Evolutionary conservation across 2,113 vertebrate species (phyloP), one percentile per base, ranked within the genome.

Genomic region (Lichenostomus cassidix): DNA sequence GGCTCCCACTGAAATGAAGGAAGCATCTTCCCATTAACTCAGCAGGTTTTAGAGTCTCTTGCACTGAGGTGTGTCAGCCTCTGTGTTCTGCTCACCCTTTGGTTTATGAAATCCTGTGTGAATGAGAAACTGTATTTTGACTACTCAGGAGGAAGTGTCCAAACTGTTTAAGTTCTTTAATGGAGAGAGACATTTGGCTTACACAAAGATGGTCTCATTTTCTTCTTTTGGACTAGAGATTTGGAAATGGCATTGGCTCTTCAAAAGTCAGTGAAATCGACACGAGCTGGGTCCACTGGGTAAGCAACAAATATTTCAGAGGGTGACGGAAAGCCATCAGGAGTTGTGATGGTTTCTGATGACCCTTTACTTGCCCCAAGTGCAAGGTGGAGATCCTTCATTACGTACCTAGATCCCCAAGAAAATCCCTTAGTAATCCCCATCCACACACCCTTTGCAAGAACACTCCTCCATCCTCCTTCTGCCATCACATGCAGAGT

Each of bases 401-500:
- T 69, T 77, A 39, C 39, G 11, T 13, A 93, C 83, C 62, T 60
- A 65, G 77, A 87, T 91, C 41, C 59, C 33, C 65, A 70, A 65
- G 84, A n/a, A 52, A 85, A 80, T 93, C 83, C 80, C 67, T 92
- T 65, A 84, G 52, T 50, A 82, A 96, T 90, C 95, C 76, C n/a
- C 56, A 75, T 63, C 65, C 77, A 83, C 62, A 33, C 68, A 28
- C n/a, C 70, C 29, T 27, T 8, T 22, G 91, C 70, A 88, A 47
- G 71, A 59, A 73, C 20, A 3, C 31, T 71, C 70, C 62, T 87
- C 90, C 91, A 41, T 47, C 82, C 87, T 94, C 73, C 74, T 73
- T n/a, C 93, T 88, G 90, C 89, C 50, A 76, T 95, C 95, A 97
- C 95, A 47, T n/a, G 56, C 44, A 27, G 82, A 65, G 63, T 96